phyloP scores from a whole-genome alignment of 2,113 vertebrate genomes.

The Elachura formosa region DNA sequence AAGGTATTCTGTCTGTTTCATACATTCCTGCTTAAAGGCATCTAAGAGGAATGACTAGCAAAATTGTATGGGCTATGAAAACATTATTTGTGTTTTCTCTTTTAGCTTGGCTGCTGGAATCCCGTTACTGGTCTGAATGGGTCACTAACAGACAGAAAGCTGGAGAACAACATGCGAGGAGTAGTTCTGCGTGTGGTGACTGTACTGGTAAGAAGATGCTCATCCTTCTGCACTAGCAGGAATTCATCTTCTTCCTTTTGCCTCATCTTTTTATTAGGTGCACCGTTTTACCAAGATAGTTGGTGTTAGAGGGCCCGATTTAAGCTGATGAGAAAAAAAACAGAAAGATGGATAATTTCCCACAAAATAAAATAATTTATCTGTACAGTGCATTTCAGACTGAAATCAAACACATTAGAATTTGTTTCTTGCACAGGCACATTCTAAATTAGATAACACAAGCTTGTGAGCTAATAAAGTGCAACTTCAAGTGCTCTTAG shows the following conservation, averaged over 20 bases:
- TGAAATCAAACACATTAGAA: not conserved
- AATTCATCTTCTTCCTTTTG: conserved; percentile 35
- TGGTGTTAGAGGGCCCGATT: not conserved
- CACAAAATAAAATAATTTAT: conserved; percentile 69
- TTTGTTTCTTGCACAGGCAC: not conserved
- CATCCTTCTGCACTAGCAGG: not conserved
- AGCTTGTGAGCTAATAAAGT: not conserved
- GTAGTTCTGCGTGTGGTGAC: conserved; percentile 95
- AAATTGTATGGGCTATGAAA: not conserved
- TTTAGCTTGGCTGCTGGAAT: conserved; percentile 96
- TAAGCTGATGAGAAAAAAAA: not conserved
- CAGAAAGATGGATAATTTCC: conserved; percentile 66
- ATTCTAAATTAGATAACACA: not conserved
- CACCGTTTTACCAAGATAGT: conserved; percentile 63
- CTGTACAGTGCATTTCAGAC: conserved; percentile 63
- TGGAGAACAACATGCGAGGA: conserved; percentile 98
- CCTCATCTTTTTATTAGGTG: conserved; percentile 58
- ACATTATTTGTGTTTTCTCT: conserved; percentile 21
- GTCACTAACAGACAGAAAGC: conserved; percentile 91
- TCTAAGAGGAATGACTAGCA: not conserved
- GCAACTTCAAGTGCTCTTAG: not conserved
- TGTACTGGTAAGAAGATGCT: conserved; percentile 83
- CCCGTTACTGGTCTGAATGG: conserved; percentile 92
- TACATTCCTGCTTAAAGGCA: not conserved
- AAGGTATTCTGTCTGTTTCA: not conserved